Evolutionary conservation across 1,140 invertebrate genomes (phyloP).

Genomic region (Scaptomyza pallida): DNA sequence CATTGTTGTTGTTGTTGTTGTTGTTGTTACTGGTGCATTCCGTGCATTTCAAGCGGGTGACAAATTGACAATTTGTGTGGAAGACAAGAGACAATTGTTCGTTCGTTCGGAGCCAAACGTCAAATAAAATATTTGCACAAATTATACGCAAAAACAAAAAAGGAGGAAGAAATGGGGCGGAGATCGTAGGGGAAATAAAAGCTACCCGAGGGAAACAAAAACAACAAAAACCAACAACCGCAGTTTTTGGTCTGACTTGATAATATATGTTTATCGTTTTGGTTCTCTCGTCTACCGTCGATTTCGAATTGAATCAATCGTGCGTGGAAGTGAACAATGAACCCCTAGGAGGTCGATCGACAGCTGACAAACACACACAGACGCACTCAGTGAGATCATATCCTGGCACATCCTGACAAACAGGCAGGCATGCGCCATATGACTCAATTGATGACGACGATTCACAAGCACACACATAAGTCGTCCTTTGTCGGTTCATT

Average conservation of each 20-base stretch:
- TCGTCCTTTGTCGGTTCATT: constrained; percentile 33
- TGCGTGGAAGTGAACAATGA: constrained; percentile 21
- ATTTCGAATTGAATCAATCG: constrained; percentile 49
- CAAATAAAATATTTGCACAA: constrained; percentile 48
- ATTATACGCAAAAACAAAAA: neutral
- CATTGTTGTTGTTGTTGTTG: constrained; percentile 4
- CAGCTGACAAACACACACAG: too few species aligned
- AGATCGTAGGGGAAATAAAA: constrained; percentile 7
- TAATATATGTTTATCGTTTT: neutral
- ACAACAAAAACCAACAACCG: neutral
- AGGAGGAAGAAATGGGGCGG: neutral
- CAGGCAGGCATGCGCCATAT: constrained; percentile 39
- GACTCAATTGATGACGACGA: constrained; percentile 32
- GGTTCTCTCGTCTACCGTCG: neutral
- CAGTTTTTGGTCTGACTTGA: constrained; percentile 4
- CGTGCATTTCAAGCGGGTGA: constrained; percentile 32
- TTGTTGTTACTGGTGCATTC: constrained; percentile 7
- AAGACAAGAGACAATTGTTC: constrained; percentile 19
- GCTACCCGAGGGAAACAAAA: neutral
- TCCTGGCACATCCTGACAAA: constrained; percentile 4
- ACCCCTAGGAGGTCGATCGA: constrained; percentile 18
- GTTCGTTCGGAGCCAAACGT: constrained; percentile 3
- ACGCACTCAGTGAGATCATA: neutral
- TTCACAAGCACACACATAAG: neutral
- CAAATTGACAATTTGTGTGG: constrained; percentile 46